Evolutionary conservation across 2,888 invertebrate genomes (phyloP), one percentile per base, ranked within the genome.

Genomic region (Balanococcus diminutus): DNA sequence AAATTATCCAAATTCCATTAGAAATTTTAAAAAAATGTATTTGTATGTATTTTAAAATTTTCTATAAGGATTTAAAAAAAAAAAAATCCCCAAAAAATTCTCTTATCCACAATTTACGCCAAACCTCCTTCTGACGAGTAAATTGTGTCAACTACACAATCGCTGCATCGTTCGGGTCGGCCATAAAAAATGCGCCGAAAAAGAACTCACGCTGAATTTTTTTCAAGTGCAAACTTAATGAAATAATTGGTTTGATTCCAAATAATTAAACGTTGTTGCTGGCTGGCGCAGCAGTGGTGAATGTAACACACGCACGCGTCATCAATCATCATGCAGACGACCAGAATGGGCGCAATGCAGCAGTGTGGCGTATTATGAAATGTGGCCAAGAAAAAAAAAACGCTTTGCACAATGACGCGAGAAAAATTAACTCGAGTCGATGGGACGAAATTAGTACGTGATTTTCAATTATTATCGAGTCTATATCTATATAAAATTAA

Each of bases 201-300:
- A 32, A 28, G 11, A 1, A 67, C n/a, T 28, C 67, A 67, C 75
- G 32, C 75, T 75, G n/a, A n/a, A 19, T 75, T 25, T 75, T 75
- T 75, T 75, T 75, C 75, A 75, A 75, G 75, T 75, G 75, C 75
- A 75, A 32, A 31, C 32, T 32, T 75, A 75, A 75, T 75, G 75
- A 75, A 75, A 75, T 75, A 75, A 75, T 75, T 75, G 75, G 75
- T 75, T 75, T 19, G 32, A 75, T 75, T 75, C 75, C 75, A 75
- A 75, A 31, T 31, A 75, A 75, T 75, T 75, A 75, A 75, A 75
- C 75, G 75, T 75, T 75, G 51, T n/a, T n/a, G n/a, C n/a, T n/a
- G n/a, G n/a, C 51, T 51, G 32, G 75, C 75, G 31, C 75, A 32
- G 11, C 28, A 67, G 32, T 19, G 75, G 36, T 19, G 32, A 75